Conservation (phyloP, 2,888 invertebrate genomes). For the Melolontha melolontha region DNA sequence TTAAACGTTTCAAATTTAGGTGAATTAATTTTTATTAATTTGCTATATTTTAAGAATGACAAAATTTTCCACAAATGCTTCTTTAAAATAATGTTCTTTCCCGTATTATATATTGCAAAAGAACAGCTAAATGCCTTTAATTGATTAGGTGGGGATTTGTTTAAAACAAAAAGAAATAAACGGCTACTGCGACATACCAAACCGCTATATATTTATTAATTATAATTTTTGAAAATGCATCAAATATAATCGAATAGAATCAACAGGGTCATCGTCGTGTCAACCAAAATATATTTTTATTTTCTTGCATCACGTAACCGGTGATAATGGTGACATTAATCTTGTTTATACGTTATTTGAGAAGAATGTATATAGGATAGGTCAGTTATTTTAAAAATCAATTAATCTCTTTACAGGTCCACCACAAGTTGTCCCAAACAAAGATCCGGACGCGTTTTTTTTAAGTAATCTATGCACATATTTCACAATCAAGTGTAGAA, state of each 20-base stretch:
- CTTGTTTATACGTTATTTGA: slow-evolving; percentile 13
- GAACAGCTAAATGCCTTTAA: too few relatives aligned
- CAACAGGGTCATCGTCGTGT: slow-evolving; percentile 12
- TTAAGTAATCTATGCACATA: neutral
- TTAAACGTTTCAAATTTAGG: too few relatives aligned
- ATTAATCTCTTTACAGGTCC: neutral
- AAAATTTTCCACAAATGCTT: too few relatives aligned
- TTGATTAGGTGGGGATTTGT: neutral
- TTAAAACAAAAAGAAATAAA: slow-evolving; percentile 1
- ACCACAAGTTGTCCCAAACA: too few relatives aligned
- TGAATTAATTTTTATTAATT: too few relatives aligned
- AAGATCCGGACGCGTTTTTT: too few relatives aligned
- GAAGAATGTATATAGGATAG: slow-evolving; percentile 16
- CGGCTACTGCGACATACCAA: neutral
- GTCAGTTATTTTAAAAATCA: slow-evolving; percentile 31
- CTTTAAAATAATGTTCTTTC: too few relatives aligned
- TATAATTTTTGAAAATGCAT: too few relatives aligned
- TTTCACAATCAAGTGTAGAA: slow-evolving; percentile 7
- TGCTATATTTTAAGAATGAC: too few relatives aligned
- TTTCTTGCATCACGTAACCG: slow-evolving; percentile 28
- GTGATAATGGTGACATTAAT: slow-evolving; percentile 24
- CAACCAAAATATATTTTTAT: slow-evolving; percentile 31
- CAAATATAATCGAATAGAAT: slow-evolving; percentile 20
- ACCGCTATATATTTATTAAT: too few relatives aligned
- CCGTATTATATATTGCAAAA: too few relatives aligned